phyloP scores from a whole-genome alignment of 2,797 vertebrate species.

The Streptopelia turtur region DNA sequence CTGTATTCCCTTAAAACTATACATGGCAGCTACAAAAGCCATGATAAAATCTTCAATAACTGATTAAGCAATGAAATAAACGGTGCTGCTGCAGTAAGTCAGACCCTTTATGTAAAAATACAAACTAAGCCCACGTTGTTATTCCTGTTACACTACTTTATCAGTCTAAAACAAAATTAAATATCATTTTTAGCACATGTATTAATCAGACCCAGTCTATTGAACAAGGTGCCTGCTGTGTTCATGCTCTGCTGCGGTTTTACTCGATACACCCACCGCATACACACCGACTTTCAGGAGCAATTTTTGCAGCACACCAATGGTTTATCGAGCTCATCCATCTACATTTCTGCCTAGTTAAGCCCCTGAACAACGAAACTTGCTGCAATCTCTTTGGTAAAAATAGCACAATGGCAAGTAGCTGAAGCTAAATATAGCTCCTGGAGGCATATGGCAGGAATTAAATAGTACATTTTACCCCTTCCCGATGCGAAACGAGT shows the following conservation, averaged over 20 bases:
- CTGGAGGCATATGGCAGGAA: neutral
- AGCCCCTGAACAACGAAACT: constrained; percentile 61
- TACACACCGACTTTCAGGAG: neutral
- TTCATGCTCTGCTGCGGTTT: neutral
- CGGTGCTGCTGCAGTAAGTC: neutral
- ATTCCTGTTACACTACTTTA: neutral
- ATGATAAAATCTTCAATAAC: neutral
- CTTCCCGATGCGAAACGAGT: constrained; percentile 19
- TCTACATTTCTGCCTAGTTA: constrained; percentile 43
- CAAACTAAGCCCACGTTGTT: neutral
- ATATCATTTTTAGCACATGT: neutral
- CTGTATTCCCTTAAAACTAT: neutral
- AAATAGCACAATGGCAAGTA: constrained; percentile 54
- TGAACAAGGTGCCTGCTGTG: neutral
- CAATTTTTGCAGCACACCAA: neutral
- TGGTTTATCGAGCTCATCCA: constrained; percentile 31
- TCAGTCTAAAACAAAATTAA: neutral
- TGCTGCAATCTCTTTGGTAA: constrained; percentile 50
- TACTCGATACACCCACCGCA: neutral
- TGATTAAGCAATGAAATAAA: neutral
- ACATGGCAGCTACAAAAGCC: neutral
- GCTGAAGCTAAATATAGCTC: constrained; percentile 66
- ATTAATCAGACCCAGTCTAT: neutral
- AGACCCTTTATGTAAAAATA: neutral
- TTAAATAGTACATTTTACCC: constrained; percentile 61